A percentile compares a stretch with the other conserved stretches of the same genome.
Evolutionary conservation across 2,797 vertebrate species (phyloP).

Genomic region (Fundulus diaphanus): DNA sequence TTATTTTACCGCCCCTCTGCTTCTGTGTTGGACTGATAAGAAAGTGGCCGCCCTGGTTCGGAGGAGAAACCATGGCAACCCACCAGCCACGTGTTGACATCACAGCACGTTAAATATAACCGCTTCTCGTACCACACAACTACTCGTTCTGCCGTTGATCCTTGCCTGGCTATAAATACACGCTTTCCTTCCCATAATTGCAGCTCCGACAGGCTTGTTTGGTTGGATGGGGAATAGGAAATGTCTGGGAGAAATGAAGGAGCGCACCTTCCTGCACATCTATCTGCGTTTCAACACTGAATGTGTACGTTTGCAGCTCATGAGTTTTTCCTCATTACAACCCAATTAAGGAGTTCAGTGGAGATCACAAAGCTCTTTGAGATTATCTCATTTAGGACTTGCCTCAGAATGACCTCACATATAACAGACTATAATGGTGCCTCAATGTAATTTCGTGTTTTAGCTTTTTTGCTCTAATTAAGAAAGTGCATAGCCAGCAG

Average conservation of each 20-base stretch:
- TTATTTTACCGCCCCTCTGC: slow-evolving; percentile 55
- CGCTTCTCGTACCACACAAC: slow-evolving; percentile 72
- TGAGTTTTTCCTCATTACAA: slow-evolving; percentile 54
- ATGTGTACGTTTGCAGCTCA: slow-evolving; percentile 41
- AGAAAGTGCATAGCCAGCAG: slow-evolving; percentile 11
- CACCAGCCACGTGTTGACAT: slow-evolving; percentile 81
- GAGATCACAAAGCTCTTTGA: slow-evolving; percentile 39
- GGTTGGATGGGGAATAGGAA: slow-evolving; percentile 73
- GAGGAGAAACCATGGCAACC: slow-evolving; percentile 82
- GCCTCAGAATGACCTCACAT: slow-evolving; percentile 9
- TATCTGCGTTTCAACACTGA: slow-evolving; percentile 31
- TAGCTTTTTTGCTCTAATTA: slow-evolving; percentile 15
- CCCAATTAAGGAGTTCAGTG: slow-evolving; percentile 45
- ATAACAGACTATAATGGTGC: not conserved
- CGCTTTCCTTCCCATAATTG: slow-evolving; percentile 81
- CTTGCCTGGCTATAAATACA: slow-evolving; percentile 81
- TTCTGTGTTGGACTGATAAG: slow-evolving; percentile 75
- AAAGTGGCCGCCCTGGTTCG: slow-evolving; percentile 69
- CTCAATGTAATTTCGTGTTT: not conserved
- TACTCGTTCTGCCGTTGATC: slow-evolving; percentile 78
- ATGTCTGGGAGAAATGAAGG: slow-evolving; percentile 51
- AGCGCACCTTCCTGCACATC: slow-evolving; percentile 28
- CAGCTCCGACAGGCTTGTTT: slow-evolving; percentile 72
- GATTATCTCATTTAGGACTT: slow-evolving; percentile 38
- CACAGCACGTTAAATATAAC: slow-evolving; percentile 82